Evolutionary conservation across 2,113 vertebrate genomes (phyloP), one percentile per base, ranked within the genome.

Genomic region (Tapirus terrestris): DNA sequence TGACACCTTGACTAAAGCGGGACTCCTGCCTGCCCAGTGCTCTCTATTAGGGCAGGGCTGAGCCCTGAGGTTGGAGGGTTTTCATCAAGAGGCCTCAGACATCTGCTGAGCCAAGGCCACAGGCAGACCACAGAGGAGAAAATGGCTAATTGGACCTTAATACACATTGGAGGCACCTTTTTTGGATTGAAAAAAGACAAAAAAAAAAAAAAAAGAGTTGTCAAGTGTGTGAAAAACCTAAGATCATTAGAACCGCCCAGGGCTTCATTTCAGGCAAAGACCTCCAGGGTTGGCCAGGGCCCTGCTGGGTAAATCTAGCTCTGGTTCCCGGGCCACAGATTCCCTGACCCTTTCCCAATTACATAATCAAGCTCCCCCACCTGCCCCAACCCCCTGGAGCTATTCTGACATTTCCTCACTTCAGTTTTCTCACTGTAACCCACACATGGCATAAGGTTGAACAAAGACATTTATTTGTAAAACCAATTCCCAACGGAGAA

Each of bases 391-490:
- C 20, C 27, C 33, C 45, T 3, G 11, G 11, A 63, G 33, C 56
- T 45, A 4, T 45, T 68, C 45, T 75, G 81, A 48, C 76, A 4
- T 85, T 53, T 72, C 36, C 76, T 61, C 36, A 10, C 33, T 68
- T 58, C 2, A 1, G 2, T 79, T 76, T 92, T 76, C 79, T 84
- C 77, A 72, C n/a, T 21, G 72, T 72, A 76, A 77, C 27, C 29
- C 53, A 56, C 95, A 89, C n/a, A 18, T 0, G 0, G 68, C 25
- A 56, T 56, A 76, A 73, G 8, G 3, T 77, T 94, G 96, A 36
- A 58, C 3, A 0, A 93, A 97, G 95, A 93, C 92, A 89, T 99
- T 99, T 98, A 97, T 99, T 99, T 99, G 97, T 98, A 99, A 99
- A 99, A 98, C n/a, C 90, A 96, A 97, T 72, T 98, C 82, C 56